Evolutionary conservation across 2,888 invertebrate species (phyloP), one percentile per base, ranked within the genome.

Genomic region (Protophormia terraenovae): DNA sequence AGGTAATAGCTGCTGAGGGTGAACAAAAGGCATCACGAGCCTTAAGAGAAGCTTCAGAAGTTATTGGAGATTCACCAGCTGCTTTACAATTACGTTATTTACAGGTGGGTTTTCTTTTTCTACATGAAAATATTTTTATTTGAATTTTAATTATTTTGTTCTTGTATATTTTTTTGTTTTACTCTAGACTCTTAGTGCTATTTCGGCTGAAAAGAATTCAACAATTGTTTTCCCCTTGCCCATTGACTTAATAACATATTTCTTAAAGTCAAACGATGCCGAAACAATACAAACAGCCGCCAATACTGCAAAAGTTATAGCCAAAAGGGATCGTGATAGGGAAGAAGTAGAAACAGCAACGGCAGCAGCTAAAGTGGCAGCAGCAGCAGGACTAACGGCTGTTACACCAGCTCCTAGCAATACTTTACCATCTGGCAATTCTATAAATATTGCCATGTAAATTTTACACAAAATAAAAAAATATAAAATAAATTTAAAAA

Each of bases 1-100:
- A 98, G 94, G 98, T 98, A n/a, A 98, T 98, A 88, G 98, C 98
- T 0, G 98, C 98, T 8, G 98, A 99, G 92, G 99, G 99, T 47
- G 99, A 99, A 92, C 98, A 98, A 91, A 98, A 98, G 90, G 98
- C 99, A 3, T 97, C 98, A 16, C 93, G 97, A 29, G 98, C 98
- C 0, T 94, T 99, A 41, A 96, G 98, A 77, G 98, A 99, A 90
- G 99, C 99, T 19, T 98, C 98, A 7, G 98, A 98, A 92, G 97
- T 99, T 64, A 98, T 99, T 90, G 96, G 97, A 1, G 97, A 98
- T 90, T 97, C 98, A 69, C 98, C 98, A 8, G 97, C 98, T 6
- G 98, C 99, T n/a, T 93, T 99, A 38, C 98, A 99, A 92, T 95
- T 99, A 22, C 95, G 98, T 83, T 99, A 98, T 90, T 94, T 98